Evolutionary conservation across 2,113 vertebrate genomes (phyloP).

Genomic region (Laterallus jamaicensis): DNA sequence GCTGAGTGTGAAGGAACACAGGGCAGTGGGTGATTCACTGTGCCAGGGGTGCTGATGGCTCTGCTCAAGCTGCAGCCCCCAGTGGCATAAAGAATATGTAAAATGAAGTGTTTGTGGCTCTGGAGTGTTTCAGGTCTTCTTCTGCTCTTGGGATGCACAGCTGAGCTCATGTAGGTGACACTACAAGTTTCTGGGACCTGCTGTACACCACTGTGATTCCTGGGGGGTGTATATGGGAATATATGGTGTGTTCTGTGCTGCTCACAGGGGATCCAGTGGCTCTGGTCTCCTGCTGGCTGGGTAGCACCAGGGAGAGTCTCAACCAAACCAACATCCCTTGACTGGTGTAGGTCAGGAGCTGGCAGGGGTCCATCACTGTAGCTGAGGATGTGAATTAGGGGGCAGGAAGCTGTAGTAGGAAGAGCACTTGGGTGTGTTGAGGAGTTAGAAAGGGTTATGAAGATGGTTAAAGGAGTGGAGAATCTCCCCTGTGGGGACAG

Average conservation of each 20-base stretch:
- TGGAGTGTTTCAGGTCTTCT: neutral
- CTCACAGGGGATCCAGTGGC: neutral
- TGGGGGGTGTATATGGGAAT: neutral
- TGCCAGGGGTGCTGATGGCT: neutral
- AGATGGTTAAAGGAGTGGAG: too few species aligned
- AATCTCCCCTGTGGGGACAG: too few species aligned
- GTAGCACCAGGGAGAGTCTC: neutral
- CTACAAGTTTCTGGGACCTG: neutral
- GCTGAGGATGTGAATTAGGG: accelerated
- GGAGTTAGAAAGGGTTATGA: too few species aligned
- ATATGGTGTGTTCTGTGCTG: neutral
- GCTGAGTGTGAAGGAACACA: neutral
- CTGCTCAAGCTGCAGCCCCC: neutral
- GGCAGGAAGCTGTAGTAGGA: accelerated
- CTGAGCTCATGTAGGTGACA: neutral
- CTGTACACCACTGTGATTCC: accelerated
- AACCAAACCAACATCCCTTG: too few species aligned
- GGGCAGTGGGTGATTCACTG: neutral
- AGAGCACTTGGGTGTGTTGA: neutral
- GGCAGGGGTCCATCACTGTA: accelerated
- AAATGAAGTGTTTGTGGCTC: accelerated
- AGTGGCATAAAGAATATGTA: accelerated
- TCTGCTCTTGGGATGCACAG: neutral
- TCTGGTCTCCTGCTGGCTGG: neutral
- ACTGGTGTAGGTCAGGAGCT: neutral